A percentile compares a stretch with the other conserved stretches of the same genome.
Conservation (phyloP, 2,113 vertebrate genomes). For the Oncorhynchus clarkii region DNA sequence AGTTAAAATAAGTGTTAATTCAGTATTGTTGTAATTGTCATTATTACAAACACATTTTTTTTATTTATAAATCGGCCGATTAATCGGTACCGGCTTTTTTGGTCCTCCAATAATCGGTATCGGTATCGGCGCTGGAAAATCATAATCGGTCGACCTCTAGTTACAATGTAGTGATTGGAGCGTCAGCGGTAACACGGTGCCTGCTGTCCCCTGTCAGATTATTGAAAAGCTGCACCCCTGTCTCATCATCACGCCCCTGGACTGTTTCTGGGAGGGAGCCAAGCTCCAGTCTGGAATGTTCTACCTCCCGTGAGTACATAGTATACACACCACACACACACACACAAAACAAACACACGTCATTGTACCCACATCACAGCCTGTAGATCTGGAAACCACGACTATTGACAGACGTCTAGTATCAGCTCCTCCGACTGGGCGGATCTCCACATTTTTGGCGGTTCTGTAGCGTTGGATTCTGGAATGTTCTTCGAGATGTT, state of each 20-base stretch:
- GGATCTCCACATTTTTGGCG: not conserved
- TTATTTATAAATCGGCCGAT: too few species aligned
- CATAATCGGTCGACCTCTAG: too few species aligned
- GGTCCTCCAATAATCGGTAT: too few species aligned
- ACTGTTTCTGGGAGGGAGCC: slow-evolving; percentile 99
- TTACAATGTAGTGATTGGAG: not conserved
- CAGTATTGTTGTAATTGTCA: too few species aligned
- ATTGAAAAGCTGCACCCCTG: slow-evolving; percentile 97
- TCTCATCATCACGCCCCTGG: slow-evolving; percentile 96
- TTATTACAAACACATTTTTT: too few species aligned
- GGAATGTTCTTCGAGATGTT: too few species aligned
- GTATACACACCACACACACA: not conserved
- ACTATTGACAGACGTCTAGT: not conserved
- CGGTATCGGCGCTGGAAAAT: too few species aligned
- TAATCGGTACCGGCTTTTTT: too few species aligned
- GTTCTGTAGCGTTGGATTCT: too few species aligned
- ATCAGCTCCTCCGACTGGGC: not conserved
- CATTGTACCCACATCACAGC: not conserved
- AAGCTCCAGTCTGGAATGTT: slow-evolving; percentile 92
- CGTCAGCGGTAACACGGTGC: not conserved
- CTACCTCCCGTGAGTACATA: slow-evolving; percentile 88
- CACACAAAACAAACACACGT: not conserved
- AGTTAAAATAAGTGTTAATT: too few species aligned
- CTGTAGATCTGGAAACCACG: not conserved
- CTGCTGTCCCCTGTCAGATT: slow-evolving; percentile 72